Evolutionary conservation across 1,140 invertebrate genomes (phyloP), one percentile per base, ranked within the genome.

Genomic region (Papilio machaon): DNA sequence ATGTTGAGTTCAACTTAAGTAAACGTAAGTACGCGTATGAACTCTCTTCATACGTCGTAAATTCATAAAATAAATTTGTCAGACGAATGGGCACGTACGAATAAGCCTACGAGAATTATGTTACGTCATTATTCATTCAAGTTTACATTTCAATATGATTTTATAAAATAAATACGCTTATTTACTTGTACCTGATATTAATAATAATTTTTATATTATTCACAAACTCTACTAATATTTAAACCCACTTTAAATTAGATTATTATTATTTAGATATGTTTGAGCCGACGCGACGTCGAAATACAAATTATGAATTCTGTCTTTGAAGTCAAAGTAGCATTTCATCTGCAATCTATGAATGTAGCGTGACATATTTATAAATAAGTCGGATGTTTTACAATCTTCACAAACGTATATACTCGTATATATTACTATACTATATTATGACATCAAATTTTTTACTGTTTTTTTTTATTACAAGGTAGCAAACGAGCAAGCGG

Each of bases 241-340:
- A 30, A 30, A 49, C 47, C 3, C 4, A 49, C 11, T 49, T 49
- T 13, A 4, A 13, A 49, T 13, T 13, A n/a, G n/a, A n/a, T n/a
- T n/a, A n/a, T n/a, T n/a, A n/a, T n/a, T n/a, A n/a, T n/a, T 67
- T 11, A 67, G 23, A 67, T 10, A 60, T 67, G 15, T 54, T 2
- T 15, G 11, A 67, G 23, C 0, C 64, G 23, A 67, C 35, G 23
- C 64, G 23, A 67, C 35, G 23, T 35, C 30, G 23, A 30, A 67
- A 30, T 67, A 6, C 64, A 5, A 67, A 67, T 67, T 70, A 35
- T 70, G 11, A 67, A 67, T 67, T 67, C 64, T 23, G 23, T 67
- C 23, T 67, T 67, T 67, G 64, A 35, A 35, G 23, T 67, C 23
- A 15, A 35, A 67, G 60, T 64, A n/a, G 10, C 60, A 64, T 64